Conservation (phyloP, 2,797 vertebrate genomes). For the Periophthalmus magnuspinnatus region DNA sequence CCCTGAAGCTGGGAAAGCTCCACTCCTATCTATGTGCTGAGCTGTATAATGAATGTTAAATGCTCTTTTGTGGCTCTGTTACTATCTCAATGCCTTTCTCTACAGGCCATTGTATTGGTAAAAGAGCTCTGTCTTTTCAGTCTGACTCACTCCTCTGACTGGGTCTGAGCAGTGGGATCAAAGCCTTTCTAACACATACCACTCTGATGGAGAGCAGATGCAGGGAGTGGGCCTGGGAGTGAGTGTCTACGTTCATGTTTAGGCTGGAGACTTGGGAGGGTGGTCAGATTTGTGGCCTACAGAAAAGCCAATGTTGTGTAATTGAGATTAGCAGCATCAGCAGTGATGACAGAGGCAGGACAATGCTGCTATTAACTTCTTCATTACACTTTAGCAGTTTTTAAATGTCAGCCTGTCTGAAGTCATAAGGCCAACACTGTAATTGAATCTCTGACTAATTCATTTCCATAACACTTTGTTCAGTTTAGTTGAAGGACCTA, state of each 20-base stretch:
- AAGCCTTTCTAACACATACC: constrained; percentile 77
- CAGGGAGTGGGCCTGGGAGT: constrained; percentile 67
- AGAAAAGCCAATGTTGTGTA: constrained; percentile 47
- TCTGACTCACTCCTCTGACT: constrained; percentile 53
- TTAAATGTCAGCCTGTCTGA: constrained; percentile 21
- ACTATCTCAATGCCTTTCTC: constrained; percentile 62
- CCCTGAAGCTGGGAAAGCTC: not conserved
- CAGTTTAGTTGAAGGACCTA: not conserved
- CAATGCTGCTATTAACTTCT: constrained; percentile 45
- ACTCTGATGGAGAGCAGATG: constrained; percentile 83
- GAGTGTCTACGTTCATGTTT: constrained; percentile 66
- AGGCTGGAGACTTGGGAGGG: constrained; percentile 65
- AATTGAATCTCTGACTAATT: constrained; percentile 16
- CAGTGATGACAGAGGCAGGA: constrained; percentile 49
- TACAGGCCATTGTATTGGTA: constrained; percentile 64
- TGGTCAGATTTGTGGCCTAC: constrained; percentile 38
- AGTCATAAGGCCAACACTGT: constrained; percentile 19
- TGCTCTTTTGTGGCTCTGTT: constrained; percentile 63
- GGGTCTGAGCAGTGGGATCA: constrained; percentile 62
- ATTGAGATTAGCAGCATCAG: constrained; percentile 35
- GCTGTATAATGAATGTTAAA: constrained; percentile 69
- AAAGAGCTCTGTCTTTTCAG: constrained; percentile 62
- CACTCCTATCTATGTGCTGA: constrained; percentile 41
- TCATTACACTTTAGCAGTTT: constrained; percentile 17
- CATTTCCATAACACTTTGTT: not conserved